These are phyloP conservation scores for Rana temporaria DNA, from an alignment of 2,113 vertebrate genomes.

Conservation along the genomic window DNA sequence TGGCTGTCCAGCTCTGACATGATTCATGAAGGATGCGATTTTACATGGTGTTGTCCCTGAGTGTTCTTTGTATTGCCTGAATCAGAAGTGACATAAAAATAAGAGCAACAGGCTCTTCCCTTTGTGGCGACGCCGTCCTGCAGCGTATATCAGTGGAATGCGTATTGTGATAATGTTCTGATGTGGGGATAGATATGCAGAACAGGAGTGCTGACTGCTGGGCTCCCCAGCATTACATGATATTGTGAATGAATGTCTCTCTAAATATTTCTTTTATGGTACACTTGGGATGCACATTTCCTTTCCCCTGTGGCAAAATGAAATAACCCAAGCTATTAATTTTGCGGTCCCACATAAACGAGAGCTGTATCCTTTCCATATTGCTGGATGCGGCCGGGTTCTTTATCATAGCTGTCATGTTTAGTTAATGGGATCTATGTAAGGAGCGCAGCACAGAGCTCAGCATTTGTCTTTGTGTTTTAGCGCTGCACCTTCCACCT, in stretches of 20 bases:
- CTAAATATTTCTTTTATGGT: slow-evolving; percentile 24
- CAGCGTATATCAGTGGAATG: background rate
- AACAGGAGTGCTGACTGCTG: background rate
- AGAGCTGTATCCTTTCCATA: slow-evolving; percentile 9
- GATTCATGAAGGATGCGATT: background rate
- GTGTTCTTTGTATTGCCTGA: background rate
- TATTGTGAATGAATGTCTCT: background rate
- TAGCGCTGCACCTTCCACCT: slow-evolving; percentile 1
- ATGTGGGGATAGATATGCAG: slow-evolving; percentile 6
- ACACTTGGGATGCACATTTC: background rate
- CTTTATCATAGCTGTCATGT: slow-evolving; percentile 52
- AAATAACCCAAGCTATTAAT: slow-evolving; percentile 35
- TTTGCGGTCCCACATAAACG: slow-evolving; percentile 1
- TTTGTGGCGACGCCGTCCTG: background rate
- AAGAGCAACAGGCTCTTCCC: background rate
- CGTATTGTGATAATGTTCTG: background rate
- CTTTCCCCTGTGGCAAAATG: slow-evolving; percentile 4
- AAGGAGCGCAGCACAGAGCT: background rate
- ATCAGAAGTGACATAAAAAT: background rate
- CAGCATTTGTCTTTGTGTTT: slow-evolving; percentile 6
- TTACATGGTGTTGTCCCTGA: background rate
- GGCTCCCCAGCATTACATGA: background rate
- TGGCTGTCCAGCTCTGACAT: slow-evolving; percentile 3
- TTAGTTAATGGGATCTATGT: slow-evolving; percentile 44
- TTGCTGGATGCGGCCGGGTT: background rate